These are phyloP conservation scores for Tetramorium simillimum DNA, from an alignment of 1,140 invertebrate species.

Conservation along the genomic window DNA sequence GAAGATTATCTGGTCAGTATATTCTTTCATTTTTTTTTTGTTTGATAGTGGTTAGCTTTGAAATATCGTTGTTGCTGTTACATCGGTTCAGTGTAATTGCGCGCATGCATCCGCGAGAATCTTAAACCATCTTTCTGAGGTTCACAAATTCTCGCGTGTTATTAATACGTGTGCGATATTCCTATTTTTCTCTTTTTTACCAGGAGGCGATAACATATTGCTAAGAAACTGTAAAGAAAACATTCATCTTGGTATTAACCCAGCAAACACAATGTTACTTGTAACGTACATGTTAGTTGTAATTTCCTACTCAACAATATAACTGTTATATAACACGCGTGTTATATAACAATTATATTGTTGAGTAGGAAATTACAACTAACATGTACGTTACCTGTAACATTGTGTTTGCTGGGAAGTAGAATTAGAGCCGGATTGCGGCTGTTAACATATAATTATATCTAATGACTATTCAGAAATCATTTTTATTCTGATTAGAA, in stretches of 20 bases:
- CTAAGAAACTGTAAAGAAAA: not conserved
- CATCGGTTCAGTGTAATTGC: constrained; percentile 26
- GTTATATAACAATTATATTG: no score
- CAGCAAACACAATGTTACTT: no score
- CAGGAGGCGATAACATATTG: not conserved
- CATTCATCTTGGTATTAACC: not conserved
- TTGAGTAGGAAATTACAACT: no score
- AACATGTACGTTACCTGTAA: no score
- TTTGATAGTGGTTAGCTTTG: constrained; percentile 66
- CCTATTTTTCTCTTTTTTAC: not conserved
- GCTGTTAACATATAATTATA: not conserved
- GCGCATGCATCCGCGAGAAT: not conserved
- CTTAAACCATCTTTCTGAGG: constrained; percentile 6
- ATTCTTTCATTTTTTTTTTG: constrained; percentile 62
- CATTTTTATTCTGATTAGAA: not conserved
- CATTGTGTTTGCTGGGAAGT: no score
- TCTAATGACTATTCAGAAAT: not conserved
- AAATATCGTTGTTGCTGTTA: constrained; percentile 29
- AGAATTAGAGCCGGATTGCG: not conserved
- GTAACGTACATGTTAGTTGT: no score
- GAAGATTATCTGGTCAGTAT: constrained; percentile 33
- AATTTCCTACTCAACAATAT: no score
- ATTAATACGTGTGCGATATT: not conserved
- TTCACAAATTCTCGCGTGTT: not conserved
- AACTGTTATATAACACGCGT: no score